Evolutionary conservation across 2,888 invertebrate species (phyloP).

Genomic region (Hydropsyche betteni): DNA sequence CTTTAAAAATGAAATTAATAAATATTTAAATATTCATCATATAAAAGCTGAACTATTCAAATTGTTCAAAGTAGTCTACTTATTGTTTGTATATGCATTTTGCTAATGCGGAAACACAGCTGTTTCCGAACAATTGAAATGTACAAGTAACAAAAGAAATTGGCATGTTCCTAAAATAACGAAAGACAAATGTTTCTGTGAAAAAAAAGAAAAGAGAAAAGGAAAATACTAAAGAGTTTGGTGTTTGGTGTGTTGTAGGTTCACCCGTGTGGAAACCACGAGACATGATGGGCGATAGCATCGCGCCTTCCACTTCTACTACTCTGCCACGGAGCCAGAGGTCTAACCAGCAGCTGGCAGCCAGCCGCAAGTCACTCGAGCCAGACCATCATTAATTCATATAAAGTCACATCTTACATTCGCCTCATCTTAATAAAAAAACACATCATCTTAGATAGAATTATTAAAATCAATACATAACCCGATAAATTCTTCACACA

Average conservation of each 20-base stretch:
- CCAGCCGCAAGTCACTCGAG: slow-evolving; percentile 66
- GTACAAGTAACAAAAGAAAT: slow-evolving; percentile 5
- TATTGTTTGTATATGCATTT: slow-evolving; percentile 7
- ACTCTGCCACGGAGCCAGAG: slow-evolving; percentile 53
- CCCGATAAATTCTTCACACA: slow-evolving; percentile 6
- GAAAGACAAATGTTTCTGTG: no score
- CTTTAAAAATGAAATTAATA: slow-evolving; percentile 55
- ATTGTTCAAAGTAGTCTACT: no score
- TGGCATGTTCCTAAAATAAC: slow-evolving; percentile 2
- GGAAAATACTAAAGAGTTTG: slow-evolving; percentile 62
- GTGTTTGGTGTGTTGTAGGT: slow-evolving; percentile 77
- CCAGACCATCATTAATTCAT: slow-evolving; percentile 59
- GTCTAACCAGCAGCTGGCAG: slow-evolving; percentile 57
- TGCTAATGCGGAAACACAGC: background rate
- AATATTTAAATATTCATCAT: background rate
- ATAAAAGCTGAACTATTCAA: background rate
- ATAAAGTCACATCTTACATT: background rate
- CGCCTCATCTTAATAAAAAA: background rate
- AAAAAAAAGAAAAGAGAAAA: slow-evolving; percentile 12
- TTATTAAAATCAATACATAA: slow-evolving; percentile 24
- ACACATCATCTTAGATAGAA: slow-evolving; percentile 31
- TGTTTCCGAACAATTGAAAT: slow-evolving; percentile 3
- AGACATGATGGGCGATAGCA: slow-evolving; percentile 76
- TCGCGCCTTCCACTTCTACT: slow-evolving; percentile 56
- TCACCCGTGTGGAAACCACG: slow-evolving; percentile 99